Base-by-base conservation (phyloP, 2,888 invertebrate species). In the Thymelicus acteon region DNA sequence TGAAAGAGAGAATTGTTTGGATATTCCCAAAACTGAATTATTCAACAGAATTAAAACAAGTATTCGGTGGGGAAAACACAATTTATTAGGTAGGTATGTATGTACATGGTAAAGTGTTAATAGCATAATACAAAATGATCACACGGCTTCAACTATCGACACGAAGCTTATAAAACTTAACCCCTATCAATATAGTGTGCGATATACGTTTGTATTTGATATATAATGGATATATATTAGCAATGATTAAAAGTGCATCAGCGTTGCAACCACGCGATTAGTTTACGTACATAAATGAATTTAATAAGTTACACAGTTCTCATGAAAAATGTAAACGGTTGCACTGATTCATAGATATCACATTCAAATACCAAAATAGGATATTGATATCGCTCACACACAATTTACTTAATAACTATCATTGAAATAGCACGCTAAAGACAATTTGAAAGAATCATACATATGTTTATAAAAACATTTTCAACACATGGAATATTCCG, bases 21-120 rank as follows among this genome's bases (percentile, higher is more conserved):
- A 19, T 19, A 40, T 31, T 44, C 44, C 44, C 10, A 44, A 44
- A 44, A 44, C 6, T 7, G 40, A 44, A 31, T 31, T 31, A 31
- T 31, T 31, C 31, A 31, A 31, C 10, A 4, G 12, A 24, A 47
- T 13, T n/a, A 71, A 80, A 77, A 74, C 71, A 69, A 67, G 49
- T 65, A 24, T 76, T 82, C 76, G 87, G 91, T 92, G 91, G 87
- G 87, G 87, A 5, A 90, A 93, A 90, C 89, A 90, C 86, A 87
- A 84, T 91, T 92, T 92, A 92, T 88, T 92, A 87, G 67, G 77
- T 83, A 60, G 37, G 61, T 91, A 91, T 90, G 61, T 91, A 91
- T 90, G 84, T 92, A 92, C 92, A 92, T 89, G 83, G 82, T 85
- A 85, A 44, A 75, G 80, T 86, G 85, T 82, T 77, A 40, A 79